Evolutionary conservation across 64 coral and sea anemone genomes (phyloP), one percentile per base, ranked within the genome.

Genomic region (Pachyseris speciosa): DNA sequence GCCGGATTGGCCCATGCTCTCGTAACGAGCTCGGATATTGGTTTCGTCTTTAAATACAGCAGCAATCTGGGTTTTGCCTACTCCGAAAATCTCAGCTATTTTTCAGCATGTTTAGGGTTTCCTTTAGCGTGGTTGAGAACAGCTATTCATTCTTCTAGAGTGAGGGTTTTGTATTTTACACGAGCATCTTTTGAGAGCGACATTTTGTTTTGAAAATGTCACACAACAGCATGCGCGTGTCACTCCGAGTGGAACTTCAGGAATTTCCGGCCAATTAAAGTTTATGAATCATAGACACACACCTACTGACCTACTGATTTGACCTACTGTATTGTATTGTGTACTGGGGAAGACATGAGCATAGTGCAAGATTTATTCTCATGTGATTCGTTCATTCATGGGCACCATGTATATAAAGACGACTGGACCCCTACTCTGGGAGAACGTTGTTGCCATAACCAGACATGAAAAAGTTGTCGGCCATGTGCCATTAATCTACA

Each of bases 81-180:
- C 38, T 6, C 47, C 61, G 61, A 68, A 47, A 37, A 68, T 29
- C 12, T 78, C 75, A 17, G 75, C 61, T 43, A 67, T 43, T 67
- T 67, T 67, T 85, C 22, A 26, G 61, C 22, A 47, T 37, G 19
- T 85, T 85, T 68, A 5, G 83, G 81, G 58, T 84, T 59, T 39
- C 58, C 58, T 84, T 84, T 4, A 67, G 59, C 83, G 59, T 68
- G 67, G 59, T 85, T 52, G 4, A 84, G 37, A 64, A 84, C 83
- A 85, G 49, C 16, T n/a, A 85, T 85, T 85, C 59, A 40, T 52
- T 85, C 37, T 45, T 85, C 40, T 22, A 69, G 83, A 85, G 83
- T 49, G 24, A 78, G 42, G 52, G 40, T 84, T 84, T 84, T 67
- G 19, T 63, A 63, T 83, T 64, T 45, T 45, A 45, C 43, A 45